These are phyloP conservation scores for Synaphobranchus kaupii DNA, from an alignment of 2,797 vertebrate species.

Conservation along the genomic window DNA sequence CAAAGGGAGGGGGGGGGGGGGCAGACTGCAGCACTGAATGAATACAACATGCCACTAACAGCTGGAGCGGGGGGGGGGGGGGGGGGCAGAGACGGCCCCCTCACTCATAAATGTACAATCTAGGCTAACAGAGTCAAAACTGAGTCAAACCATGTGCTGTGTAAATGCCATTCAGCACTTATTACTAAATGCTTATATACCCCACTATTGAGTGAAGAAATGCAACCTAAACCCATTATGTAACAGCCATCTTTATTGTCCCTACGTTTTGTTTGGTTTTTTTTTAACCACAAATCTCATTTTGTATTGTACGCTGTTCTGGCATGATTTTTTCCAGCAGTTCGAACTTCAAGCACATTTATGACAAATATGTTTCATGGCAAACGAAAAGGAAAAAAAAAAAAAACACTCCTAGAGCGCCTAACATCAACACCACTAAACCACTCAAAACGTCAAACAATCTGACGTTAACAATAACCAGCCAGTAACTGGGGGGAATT, in stretches of 20 bases:
- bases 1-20: background rate
- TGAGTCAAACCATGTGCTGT: background rate
- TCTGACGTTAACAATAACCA: background rate
- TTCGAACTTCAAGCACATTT: background rate
- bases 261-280: background rate
- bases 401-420: background rate
- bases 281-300: background rate
- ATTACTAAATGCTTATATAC: background rate
- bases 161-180: background rate
- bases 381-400: background rate
- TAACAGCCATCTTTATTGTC: background rate
- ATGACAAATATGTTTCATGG: background rate
- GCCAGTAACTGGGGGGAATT: no score
- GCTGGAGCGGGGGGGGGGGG: background rate
- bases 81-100: background rate
- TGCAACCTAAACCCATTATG: background rate
- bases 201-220: background rate
- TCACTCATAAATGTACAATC: background rate
- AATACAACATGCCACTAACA: background rate
- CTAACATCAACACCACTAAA: background rate
- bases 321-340: background rate
- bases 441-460: background rate
- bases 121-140: background rate
- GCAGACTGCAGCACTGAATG: background rate
- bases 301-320: background rate